Evolutionary conservation across 2,797 vertebrate genomes (phyloP).

Genomic region (Ispidina picta): DNA sequence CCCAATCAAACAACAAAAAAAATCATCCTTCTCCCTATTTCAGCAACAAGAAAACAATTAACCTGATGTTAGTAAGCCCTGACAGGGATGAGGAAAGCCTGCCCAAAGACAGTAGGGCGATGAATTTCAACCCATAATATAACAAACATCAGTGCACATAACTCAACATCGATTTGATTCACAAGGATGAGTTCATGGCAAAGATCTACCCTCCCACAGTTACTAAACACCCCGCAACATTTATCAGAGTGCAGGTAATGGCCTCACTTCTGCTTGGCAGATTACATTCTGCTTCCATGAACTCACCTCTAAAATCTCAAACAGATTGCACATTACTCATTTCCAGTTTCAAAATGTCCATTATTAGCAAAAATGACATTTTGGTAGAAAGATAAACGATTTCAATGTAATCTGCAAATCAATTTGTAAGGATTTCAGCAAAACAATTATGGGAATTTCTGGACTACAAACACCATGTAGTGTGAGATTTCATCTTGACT

Average conservation of each 20-base stretch:
- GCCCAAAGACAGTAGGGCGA: background rate
- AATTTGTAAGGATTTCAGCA: background rate
- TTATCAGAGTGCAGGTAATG: background rate
- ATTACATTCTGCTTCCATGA: background rate
- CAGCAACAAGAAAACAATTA: background rate
- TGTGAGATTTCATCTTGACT: background rate
- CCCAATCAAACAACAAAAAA: background rate
- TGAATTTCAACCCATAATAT: background rate
- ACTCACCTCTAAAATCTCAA: constrained; percentile 9
- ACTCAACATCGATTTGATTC: background rate
- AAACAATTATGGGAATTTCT: constrained; percentile 2
- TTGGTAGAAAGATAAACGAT: background rate
- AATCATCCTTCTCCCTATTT: background rate
- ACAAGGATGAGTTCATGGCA: background rate
- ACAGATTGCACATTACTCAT: background rate
- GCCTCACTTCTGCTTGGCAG: background rate
- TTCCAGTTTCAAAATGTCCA: background rate
- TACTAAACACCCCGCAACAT: background rate
- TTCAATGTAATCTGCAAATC: constrained; percentile 1
- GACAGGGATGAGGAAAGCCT: background rate
- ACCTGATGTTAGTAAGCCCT: background rate
- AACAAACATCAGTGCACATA: background rate
- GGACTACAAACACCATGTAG: background rate
- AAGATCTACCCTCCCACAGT: background rate
- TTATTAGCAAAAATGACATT: constrained; percentile 21